Conservation (phyloP, 1,140 invertebrate species). For the Kradibia gibbosae region DNA sequence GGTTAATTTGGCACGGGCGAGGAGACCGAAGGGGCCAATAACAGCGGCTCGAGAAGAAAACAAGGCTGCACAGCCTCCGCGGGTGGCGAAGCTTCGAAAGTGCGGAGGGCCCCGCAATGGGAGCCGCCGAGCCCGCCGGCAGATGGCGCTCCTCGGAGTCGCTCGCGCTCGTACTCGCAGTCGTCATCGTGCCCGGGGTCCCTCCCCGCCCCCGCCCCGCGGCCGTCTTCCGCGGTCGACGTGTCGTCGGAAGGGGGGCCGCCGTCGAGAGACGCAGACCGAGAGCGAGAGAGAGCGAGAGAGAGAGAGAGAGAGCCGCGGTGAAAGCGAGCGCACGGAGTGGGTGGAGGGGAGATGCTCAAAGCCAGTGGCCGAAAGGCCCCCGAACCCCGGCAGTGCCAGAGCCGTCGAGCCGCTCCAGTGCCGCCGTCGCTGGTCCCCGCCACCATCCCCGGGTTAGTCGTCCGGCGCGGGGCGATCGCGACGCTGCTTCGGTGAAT, state of each 20-base stretch:
- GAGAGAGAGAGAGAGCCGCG: too few species aligned
- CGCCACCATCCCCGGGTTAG: not conserved
- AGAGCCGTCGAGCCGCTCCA: not conserved
- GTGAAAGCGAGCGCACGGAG: not conserved
- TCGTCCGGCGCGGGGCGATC: constrained; percentile 24
- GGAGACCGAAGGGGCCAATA: too few species aligned
- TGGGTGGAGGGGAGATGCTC: not conserved
- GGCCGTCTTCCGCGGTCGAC: not conserved
- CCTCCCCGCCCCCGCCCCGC: not conserved
- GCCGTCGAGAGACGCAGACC: not conserved
- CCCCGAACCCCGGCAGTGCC: too few species aligned
- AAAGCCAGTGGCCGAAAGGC: not conserved
- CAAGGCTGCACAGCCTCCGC: not conserved
- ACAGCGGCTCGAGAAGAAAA: not conserved
- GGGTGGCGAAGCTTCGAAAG: not conserved
- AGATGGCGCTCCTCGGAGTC: too few species aligned
- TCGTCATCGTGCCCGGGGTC: not conserved
- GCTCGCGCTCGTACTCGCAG: not conserved
- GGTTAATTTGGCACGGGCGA: too few species aligned
- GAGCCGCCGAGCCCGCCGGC: too few species aligned
- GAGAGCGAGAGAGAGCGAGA: not conserved
- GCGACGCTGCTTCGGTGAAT: too few species aligned
- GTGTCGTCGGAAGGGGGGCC: not conserved
- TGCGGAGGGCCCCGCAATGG: too few species aligned
- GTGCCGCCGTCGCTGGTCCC: not conserved